phyloP scores from a whole-genome alignment of 2,113 vertebrate genomes.

The Seriola rivoliana region DNA sequence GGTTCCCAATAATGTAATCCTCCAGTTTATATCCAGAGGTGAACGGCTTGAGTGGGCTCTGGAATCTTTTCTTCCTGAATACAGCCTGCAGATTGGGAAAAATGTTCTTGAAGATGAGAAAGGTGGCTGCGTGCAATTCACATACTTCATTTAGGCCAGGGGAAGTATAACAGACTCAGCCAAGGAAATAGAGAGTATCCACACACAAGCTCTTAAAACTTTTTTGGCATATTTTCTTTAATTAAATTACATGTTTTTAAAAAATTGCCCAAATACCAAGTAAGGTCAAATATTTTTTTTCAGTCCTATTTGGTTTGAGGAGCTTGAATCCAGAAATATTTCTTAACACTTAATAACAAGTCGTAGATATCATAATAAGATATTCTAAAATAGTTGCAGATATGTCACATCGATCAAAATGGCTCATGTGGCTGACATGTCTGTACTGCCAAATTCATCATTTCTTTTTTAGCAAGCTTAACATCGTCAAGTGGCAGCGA shows the following conservation, averaged over 20 bases:
- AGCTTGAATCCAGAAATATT: not conserved
- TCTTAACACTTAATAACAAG: not conserved
- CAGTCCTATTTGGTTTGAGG: not conserved
- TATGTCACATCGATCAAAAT: too few relatives aligned
- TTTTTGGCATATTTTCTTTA: too few relatives aligned
- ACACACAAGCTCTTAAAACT: too few relatives aligned
- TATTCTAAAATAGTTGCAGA: not conserved
- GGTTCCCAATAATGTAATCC: constrained; percentile 90
- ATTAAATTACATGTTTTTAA: not conserved
- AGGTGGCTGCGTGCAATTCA: not conserved
- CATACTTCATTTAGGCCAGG: not conserved
- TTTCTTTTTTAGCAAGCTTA: not conserved
- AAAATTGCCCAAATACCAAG: too few relatives aligned
- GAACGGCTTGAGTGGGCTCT: constrained; percentile 77
- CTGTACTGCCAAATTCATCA: too few relatives aligned
- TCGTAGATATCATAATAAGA: not conserved
- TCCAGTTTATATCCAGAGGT: constrained; percentile 90
- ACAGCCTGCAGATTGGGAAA: constrained; percentile 80
- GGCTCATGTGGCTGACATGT: too few relatives aligned
- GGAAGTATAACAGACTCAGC: too few relatives aligned
- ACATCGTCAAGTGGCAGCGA: not conserved
- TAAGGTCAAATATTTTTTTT: not conserved
- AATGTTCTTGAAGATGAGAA: not conserved
- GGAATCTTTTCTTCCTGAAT: constrained; percentile 88
- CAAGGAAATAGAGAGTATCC: too few relatives aligned